Conservation (phyloP, 2,797 vertebrate species). For the Microctenopoma steveboyesi region DNA sequence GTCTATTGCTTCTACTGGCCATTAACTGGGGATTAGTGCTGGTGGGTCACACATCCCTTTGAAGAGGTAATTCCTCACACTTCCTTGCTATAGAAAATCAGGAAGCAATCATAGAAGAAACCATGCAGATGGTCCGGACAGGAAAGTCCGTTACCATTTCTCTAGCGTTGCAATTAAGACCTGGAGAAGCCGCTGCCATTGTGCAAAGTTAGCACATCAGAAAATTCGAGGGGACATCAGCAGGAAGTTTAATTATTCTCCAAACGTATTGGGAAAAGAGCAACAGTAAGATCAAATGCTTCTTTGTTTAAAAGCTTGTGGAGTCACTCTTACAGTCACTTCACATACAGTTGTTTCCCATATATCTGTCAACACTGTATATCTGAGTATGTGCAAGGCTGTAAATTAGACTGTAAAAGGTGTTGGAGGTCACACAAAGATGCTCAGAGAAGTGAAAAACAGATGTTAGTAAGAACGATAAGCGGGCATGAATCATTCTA, state of each 20-base stretch:
- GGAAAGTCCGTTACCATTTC: constrained; percentile 39
- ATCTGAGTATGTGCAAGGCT: constrained; percentile 23
- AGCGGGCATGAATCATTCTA: constrained; percentile 27
- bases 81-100: constrained; percentile 77
- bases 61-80: constrained; percentile 77
- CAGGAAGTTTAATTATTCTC: constrained; percentile 21
- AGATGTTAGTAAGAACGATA: constrained; percentile 25
- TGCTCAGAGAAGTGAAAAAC: constrained; percentile 25
- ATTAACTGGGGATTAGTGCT: constrained; percentile 83
- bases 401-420: constrained; percentile 51
- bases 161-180: constrained; percentile 61
- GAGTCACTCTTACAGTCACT: constrained; percentile 30
- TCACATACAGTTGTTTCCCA: constrained; percentile 19
- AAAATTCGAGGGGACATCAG: constrained; percentile 50
- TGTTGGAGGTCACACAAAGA: constrained; percentile 36
- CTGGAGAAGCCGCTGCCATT: constrained; percentile 36
- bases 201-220: constrained; percentile 52
- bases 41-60: constrained; percentile 75
- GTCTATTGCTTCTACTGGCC: constrained; percentile 76
- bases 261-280: constrained; percentile 7
- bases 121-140: constrained; percentile 67
- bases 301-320: constrained; percentile 50
- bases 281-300: constrained; percentile 47
- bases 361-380: constrained; percentile 67
- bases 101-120: constrained; percentile 76